These are phyloP conservation scores for Colaptes auratus DNA, from an alignment of 2,113 vertebrate genomes.

Conservation along the genomic window DNA sequence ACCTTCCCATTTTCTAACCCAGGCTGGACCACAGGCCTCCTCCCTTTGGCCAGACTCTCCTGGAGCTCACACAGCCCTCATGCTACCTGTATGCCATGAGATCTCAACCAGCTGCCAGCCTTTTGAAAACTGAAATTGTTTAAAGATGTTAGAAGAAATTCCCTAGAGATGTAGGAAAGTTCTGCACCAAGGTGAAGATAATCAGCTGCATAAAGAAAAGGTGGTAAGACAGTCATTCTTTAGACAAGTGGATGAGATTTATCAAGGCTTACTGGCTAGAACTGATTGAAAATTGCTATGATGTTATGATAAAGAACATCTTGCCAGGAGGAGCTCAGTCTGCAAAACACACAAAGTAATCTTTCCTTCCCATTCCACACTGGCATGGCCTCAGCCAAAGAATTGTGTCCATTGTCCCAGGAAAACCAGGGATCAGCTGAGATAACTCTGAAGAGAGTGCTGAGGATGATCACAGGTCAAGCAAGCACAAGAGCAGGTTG, in stretches of 20 bases:
- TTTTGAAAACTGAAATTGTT: neutral
- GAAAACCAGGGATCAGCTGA: neutral
- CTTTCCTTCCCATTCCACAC: neutral
- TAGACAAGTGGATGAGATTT: neutral
- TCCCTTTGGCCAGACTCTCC: neutral
- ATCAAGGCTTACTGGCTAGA: neutral
- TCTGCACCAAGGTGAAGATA: neutral
- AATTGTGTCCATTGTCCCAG: neutral
- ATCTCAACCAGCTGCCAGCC: neutral
- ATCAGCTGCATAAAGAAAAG: neutral
- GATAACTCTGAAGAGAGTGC: neutral
- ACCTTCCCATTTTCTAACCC: neutral
- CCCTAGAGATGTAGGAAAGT: neutral
- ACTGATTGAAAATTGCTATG: neutral
- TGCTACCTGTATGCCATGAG: accelerated
- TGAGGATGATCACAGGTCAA: neutral
- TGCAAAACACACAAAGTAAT: neutral
- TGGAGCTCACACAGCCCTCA: neutral
- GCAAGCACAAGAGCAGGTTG: neutral
- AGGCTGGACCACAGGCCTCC: neutral
- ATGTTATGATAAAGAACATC: neutral
- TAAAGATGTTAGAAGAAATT: neutral
- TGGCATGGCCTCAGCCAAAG: neutral
- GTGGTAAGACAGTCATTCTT: neutral
- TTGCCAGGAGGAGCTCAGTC: neutral